Percentiles rank a stretch among this genome's conserved stretches.
These are phyloP conservation scores for Jaculus jaculus DNA, from an alignment of 2,113 vertebrate genomes.

Conservation along the genomic window DNA sequence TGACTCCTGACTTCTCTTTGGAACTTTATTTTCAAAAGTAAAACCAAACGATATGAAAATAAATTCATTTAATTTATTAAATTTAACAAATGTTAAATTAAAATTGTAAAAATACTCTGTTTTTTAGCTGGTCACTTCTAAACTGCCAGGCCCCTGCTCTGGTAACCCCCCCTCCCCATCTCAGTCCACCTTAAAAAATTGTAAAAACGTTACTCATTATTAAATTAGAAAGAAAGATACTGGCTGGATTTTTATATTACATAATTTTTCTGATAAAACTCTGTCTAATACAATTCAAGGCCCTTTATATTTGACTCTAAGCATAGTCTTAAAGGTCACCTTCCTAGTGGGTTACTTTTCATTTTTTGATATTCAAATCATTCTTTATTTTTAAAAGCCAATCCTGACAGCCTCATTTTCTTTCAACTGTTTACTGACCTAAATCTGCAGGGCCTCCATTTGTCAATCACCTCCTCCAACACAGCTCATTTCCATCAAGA, in stretches of 20 bases:
- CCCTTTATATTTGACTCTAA: background rate
- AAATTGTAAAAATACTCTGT: constrained; percentile 8
- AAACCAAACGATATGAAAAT: constrained; percentile 15
- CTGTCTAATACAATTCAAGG: background rate
- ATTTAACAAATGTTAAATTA: constrained; percentile 8
- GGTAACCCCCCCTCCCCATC: too few relatives aligned
- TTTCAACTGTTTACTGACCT: constrained; percentile 32
- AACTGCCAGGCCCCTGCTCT: too few relatives aligned
- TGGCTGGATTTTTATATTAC: background rate
- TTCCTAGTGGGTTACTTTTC: background rate
- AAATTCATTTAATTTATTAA: constrained; percentile 21
- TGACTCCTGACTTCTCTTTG: background rate
- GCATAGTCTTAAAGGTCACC: constrained; percentile 2
- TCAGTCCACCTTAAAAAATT: background rate
- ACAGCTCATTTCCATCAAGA: background rate
- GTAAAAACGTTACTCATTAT: background rate
- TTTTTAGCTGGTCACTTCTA: too few relatives aligned
- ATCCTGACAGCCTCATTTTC: constrained; percentile 37
- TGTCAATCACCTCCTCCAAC: background rate
- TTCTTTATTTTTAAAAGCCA: constrained; percentile 5
- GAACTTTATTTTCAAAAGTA: constrained; percentile 1
- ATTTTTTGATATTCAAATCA: constrained; percentile 52
- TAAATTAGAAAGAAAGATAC: background rate
- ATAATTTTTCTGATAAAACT: background rate
- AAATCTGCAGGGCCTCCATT: background rate